Evolutionary conservation across 2,797 vertebrate genomes (phyloP), one percentile per base, ranked within the genome.

Genomic region (Danio aesculapii): DNA sequence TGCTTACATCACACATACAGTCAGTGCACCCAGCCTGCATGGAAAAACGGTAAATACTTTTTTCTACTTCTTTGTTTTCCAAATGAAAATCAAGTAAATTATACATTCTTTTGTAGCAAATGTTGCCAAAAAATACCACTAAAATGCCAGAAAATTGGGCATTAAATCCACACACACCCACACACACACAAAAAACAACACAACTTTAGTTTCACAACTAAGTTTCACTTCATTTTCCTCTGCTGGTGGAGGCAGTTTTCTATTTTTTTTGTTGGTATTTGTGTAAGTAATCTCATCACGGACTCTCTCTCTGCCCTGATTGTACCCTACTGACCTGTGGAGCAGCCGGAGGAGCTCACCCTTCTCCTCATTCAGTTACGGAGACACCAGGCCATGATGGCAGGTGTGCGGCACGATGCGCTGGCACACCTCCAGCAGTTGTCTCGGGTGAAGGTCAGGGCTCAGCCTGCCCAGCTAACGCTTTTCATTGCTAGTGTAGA

Each of bases 1-100:
- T 87, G 95, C 96, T 69, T 98, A 98, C 91, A 98, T 99, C 92
- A 98, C 96, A 0, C 98, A 98, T 88, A 98, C 98, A 0, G 96
- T 98, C 90, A 98, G 97, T 5, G 96, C 97, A 0, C 98, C 98
- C 82, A 98, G 97, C 91, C 92, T 98, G 75, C 96, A 98, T 1
- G 97, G 97, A 50, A 98, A 98, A 93, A 98, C 97, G 93, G 98
- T 99, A 95, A 87, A 95, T 86, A 41, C 68, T 14, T 47, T 30
- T 44, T 39, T 49, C 0, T 7, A 39, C 9, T 30, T 30, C 1
- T 30, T 30, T 30, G 3, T 30, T 30, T 30, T 30, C 30, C 30
- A 30, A 30, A 30, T 1, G 3, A 30, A 30, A 30, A 30, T 1
- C 30, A 30, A 30, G 30, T n/a, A 2, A 43, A 53, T 44, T 21